These are phyloP conservation scores for Rhinolophus ferrumequinum DNA, from an alignment of 2,113 vertebrate species.

Conservation along the genomic window DNA sequence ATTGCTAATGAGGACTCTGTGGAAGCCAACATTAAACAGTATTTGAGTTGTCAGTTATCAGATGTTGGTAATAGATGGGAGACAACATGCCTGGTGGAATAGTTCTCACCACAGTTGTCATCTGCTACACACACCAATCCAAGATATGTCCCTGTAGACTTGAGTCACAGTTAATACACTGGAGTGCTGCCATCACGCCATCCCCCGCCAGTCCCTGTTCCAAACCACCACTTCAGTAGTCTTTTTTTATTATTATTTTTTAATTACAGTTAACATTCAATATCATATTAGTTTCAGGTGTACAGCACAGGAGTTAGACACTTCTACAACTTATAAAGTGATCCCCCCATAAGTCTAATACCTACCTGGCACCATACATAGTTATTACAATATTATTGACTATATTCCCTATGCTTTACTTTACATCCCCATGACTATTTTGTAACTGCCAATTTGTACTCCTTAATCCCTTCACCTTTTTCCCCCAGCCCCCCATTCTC, in stretches of 20 bases:
- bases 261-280: not conserved
- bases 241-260: not conserved
- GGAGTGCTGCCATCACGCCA: not conserved
- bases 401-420: no score
- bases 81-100: constrained; percentile 43
- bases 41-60: constrained; percentile 69
- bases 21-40: constrained; percentile 45
- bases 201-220: not conserved
- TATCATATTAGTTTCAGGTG: not conserved
- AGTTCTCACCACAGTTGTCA: constrained; percentile 56
- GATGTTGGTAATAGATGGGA: constrained; percentile 50
- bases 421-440: no score
- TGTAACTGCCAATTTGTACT: no score
- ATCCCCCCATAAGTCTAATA: no score
- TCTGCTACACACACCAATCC: constrained; percentile 27
- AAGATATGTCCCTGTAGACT: constrained; percentile 6
- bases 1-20: constrained; percentile 17
- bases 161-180: not conserved
- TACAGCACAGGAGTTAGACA: not conserved
- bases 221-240: not conserved
- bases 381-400: no score
- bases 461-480: no score
- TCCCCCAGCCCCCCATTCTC: no score
- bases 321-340: no score
- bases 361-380: no score